Base-by-base conservation (phyloP, 2,888 invertebrate genomes). In the Drosophila cognata region DNA sequence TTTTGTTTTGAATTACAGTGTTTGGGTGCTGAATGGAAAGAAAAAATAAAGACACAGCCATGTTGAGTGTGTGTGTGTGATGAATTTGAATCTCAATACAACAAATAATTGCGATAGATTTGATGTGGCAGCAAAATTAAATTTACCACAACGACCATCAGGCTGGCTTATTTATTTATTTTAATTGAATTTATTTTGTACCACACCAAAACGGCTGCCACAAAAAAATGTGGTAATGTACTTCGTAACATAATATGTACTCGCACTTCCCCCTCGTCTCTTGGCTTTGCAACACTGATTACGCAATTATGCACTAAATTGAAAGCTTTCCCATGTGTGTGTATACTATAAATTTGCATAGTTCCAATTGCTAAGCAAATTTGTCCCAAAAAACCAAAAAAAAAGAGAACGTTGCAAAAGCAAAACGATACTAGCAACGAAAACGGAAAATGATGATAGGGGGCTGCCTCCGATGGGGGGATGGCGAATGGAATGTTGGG, bases 271-370 rank as follows among this genome's bases (percentile, higher is more conserved):
- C 28, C 28, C 38, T 21, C 13, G 13, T 4, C 33, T n/a, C 52
- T 28, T 35, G 51, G 18, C 51, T 35, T n/a, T 35, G 43, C 59
- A 86, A 74, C 82, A 79, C 67, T 82, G 84, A 82, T 88, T 88
- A 82, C 71, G 82, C 76, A 86, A 86, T 86, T 84, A 84, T 84
- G 82, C 76, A 81, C 81, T 82, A 81, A 84, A 84, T 83, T 82
- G 81, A 86, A 88, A 81, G 64, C 75, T 64, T 61, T 59, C 33
- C 31, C 10, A 41, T 35, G 53, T 29, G 35, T 13, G 51, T 33
- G 57, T 28, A 58, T 35, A n/a, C 28, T 57, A 60, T 63, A 69
- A 59, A 65, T 66, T 74, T 74, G 35, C 69, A 74, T 62, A 69
- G 62, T 66, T 60, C 43, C 68, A 74, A 77, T 79, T 77, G 74